phyloP scores from a whole-genome alignment of 2,888 invertebrate genomes.

The Brachyptera putata region DNA sequence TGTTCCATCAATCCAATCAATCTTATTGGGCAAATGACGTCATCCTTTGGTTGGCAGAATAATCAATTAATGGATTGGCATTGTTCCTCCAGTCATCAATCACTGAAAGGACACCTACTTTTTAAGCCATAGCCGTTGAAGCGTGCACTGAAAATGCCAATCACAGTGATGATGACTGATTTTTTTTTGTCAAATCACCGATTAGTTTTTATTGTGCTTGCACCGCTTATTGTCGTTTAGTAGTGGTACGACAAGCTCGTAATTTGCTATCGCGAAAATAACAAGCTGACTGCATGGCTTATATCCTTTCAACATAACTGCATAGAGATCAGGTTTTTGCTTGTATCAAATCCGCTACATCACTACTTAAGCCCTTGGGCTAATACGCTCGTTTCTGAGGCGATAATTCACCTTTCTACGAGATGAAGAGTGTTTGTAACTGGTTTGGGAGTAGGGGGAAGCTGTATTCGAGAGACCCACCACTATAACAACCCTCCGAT shows the following conservation, averaged over 20 bases:
- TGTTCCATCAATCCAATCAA: slow-evolving; percentile 25
- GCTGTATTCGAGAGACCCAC: not conserved
- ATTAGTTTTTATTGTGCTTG: slow-evolving; percentile 14
- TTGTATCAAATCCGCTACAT: slow-evolving; percentile 10
- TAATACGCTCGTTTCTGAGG: slow-evolving; percentile 1
- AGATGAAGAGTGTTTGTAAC: slow-evolving; percentile 6
- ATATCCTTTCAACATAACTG: not conserved
- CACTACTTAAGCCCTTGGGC: not conserved
- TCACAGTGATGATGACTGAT: not conserved
- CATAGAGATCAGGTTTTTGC: slow-evolving; percentile 7
- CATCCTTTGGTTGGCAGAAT: slow-evolving; percentile 27
- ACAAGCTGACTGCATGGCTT: not conserved
- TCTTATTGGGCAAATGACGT: slow-evolving; percentile 27
- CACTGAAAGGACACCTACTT: slow-evolving; percentile 27
- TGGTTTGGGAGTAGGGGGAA: not conserved
- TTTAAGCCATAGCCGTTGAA: slow-evolving; percentile 10
- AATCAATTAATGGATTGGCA: slow-evolving; percentile 32
- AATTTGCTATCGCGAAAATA: slow-evolving; percentile 8
- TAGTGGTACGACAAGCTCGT: slow-evolving; percentile 1
- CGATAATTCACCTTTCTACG: slow-evolving; percentile 11
- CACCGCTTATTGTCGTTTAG: slow-evolving; percentile 5
- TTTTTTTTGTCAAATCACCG: not conserved
- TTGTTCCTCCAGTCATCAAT: slow-evolving; percentile 26
- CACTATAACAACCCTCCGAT: not conserved
- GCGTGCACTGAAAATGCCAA: not conserved